A percentile compares a stretch with the other conserved stretches of the same genome.
Evolutionary conservation across 2,113 vertebrate genomes (phyloP).

Genomic region (Ceratotherium simum): DNA sequence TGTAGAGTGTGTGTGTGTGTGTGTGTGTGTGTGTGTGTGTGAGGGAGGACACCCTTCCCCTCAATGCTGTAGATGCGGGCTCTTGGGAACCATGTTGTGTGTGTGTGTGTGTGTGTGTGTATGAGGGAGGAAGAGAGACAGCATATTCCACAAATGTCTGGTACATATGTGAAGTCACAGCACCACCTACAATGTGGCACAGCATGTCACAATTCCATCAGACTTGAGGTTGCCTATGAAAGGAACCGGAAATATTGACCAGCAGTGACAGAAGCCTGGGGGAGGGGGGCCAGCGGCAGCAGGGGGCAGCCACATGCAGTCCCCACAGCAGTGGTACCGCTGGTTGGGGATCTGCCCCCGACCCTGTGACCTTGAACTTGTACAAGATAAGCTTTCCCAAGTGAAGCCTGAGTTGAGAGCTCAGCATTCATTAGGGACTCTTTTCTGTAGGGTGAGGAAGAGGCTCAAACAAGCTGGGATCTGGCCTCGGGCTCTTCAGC

Average conservation of each 20-base stretch:
- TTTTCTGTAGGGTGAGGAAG: background rate
- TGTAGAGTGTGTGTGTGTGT: too few relatives aligned
- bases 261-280: background rate
- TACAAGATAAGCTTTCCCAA: background rate
- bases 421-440: background rate
- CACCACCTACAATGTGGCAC: background rate
- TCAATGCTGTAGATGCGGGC: background rate
- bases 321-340: accelerated
- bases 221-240: background rate
- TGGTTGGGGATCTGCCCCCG: too few relatives aligned
- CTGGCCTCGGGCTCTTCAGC: background rate
- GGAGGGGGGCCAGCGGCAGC: background rate
- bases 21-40: too few relatives aligned
- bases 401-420: background rate
- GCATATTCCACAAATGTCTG: accelerated
- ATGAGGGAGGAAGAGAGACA: background rate
- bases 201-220: background rate
- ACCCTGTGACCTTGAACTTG: background rate
- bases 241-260: background rate
- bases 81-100: background rate
- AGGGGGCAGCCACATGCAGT: background rate
- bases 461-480: background rate
- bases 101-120: too few relatives aligned
- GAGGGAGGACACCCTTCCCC: background rate
- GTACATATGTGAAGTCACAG: background rate